Evolutionary conservation across 2,888 invertebrate species (phyloP), one percentile per base, ranked within the genome.

Genomic region (Diarsia brunnea): DNA sequence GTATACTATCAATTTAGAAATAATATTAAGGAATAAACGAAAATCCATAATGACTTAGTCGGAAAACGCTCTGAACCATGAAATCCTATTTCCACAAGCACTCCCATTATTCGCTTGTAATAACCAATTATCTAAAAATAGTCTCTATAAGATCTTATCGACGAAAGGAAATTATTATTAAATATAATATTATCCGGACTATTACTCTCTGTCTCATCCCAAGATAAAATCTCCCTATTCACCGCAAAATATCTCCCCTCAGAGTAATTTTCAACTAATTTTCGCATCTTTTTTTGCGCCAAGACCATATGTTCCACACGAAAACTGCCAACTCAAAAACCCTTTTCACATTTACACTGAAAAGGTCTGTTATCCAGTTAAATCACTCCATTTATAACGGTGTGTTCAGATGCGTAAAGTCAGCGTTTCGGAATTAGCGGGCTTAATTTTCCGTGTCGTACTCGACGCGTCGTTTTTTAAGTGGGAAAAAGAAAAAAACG

Each of bases 381-480:
- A 87, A 83, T 87, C 84, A 87, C 75, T 83, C 83, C 80, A 76
- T 83, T 87, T 80, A 83, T 83, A 83, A 87, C 69, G 71, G 75
- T 38, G 73, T 76, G 82, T 79, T 84, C 75, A 77, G 77, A 82
- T 75, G 75, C 75, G 86, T 78, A 67, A 66, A 86, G 84, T 84
- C 84, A 86, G 84, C 84, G 81, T 75, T 84, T 84, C 47, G n/a
- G 64, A 84, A 84, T 84, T 84, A 86, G 84, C 80, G 47, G 69
- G 74, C 74, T 85, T 85, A 79, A 84, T 84, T 85, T 82, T 47
- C 66, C 75, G 45, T 82, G 69, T 79, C 71, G 64, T 73, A 69
- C 73, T 72, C 68, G 74, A 75, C 78, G 72, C 74, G 66, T 82
- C 74, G 86, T 75, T 85, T 85, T 85, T 84, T 84, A 73, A 79